Evolutionary conservation across 1,140 invertebrate species (phyloP).

Genomic region (Lanistes nyassanus): DNA sequence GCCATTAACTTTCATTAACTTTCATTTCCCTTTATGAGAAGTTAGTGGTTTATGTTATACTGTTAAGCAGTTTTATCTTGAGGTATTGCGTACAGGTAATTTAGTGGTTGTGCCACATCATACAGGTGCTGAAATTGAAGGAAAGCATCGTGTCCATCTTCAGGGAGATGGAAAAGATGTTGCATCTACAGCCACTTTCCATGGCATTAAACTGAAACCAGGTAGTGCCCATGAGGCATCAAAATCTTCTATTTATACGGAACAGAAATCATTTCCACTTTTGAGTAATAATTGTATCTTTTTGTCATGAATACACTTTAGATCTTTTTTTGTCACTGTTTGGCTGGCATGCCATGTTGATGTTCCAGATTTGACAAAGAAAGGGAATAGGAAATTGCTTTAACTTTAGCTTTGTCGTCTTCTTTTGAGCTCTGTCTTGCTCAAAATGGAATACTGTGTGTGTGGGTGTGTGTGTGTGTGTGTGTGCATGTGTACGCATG

Average conservation of each 20-base stretch:
- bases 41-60: no score
- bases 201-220: slow-evolving; percentile 29
- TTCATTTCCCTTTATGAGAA: no score
- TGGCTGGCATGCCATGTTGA: no score
- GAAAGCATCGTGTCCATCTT: slow-evolving; percentile 27
- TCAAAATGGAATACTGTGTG: no score
- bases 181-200: slow-evolving; percentile 35
- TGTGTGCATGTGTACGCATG: background rate
- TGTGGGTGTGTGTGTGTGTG: background rate
- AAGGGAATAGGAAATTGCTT: background rate
- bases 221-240: slow-evolving; percentile 29
- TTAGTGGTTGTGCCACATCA: no score
- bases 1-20: no score
- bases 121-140: slow-evolving; percentile 35
- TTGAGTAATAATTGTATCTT: background rate
- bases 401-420: background rate
- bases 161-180: slow-evolving; percentile 24
- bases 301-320: background rate
- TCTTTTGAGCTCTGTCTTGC: background rate
- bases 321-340: no score
- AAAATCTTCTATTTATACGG: no score
- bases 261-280: background rate
- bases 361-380: no score
- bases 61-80: no score
- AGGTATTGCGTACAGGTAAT: no score